Percentiles rank a stretch among this genome's conserved stretches.
These are phyloP conservation scores for Dione vanillae DNA, from an alignment of 2,888 invertebrate genomes.

Conservation along the genomic window DNA sequence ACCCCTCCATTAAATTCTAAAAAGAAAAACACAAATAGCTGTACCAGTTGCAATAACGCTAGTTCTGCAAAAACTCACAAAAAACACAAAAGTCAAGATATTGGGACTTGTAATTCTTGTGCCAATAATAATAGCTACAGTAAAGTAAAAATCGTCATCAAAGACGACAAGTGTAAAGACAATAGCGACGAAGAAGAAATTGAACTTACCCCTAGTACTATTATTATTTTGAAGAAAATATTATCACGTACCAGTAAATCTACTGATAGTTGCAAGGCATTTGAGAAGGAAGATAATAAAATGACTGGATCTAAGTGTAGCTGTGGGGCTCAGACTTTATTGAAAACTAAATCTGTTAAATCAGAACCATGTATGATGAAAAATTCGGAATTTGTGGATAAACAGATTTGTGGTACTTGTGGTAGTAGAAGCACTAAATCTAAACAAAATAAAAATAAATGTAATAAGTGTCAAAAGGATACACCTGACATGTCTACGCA, in stretches of 20 bases:
- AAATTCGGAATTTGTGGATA: background rate
- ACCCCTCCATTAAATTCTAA: background rate
- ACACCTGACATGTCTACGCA: background rate
- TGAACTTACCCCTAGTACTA: conserved; percentile 39
- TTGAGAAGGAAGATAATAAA: conserved; percentile 3
- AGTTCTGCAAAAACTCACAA: background rate
- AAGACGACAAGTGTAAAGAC: conserved; percentile 28
- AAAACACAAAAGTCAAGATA: conserved; percentile 3
- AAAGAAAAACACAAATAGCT: background rate
- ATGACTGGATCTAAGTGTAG: background rate
- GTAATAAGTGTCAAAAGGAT: background rate
- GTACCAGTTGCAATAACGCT: background rate
- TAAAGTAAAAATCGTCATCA: conserved; percentile 45
- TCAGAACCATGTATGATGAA: conserved; percentile 8
- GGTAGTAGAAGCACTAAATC: background rate
- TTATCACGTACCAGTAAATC: conserved; percentile 38
- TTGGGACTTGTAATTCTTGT: background rate
- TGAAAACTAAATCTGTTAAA: background rate
- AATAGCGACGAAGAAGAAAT: conserved; percentile 37
- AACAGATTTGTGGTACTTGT: background rate
- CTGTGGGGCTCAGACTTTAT: background rate
- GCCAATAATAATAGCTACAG: conserved; percentile 29
- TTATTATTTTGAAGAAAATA: conserved; percentile 43
- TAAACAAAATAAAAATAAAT: background rate
- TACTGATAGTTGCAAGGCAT: conserved; percentile 21